phyloP scores from a whole-genome alignment of 2,888 invertebrate genomes.

The Cephalotes varians region DNA sequence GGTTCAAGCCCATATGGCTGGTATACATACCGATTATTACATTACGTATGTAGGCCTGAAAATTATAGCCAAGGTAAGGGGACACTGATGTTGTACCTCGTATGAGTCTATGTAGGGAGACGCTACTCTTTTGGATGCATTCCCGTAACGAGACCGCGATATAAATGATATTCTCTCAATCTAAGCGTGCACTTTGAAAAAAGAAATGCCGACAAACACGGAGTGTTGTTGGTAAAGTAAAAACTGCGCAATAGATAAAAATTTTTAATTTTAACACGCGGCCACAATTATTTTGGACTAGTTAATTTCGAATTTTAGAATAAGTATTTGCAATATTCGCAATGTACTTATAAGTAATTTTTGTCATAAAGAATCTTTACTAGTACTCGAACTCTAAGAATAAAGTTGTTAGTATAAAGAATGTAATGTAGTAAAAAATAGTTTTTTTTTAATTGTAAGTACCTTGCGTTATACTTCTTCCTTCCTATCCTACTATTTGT shows the following conservation, averaged over 20 bases:
- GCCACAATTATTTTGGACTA: not conserved
- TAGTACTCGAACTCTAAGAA: too few relatives aligned
- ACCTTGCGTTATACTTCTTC: too few relatives aligned
- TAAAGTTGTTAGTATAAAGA: too few relatives aligned
- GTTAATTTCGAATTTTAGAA: too few relatives aligned
- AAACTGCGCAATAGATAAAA: not conserved
- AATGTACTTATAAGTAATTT: not conserved
- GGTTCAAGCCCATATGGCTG: slow-evolving; percentile 83
- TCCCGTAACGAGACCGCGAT: not conserved
- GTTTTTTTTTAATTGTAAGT: too few relatives aligned
- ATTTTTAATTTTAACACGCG: not conserved
- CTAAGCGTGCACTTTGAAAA: not conserved
- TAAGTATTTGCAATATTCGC: too few relatives aligned
- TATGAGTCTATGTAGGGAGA: slow-evolving; percentile 4
- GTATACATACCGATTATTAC: slow-evolving; percentile 85
- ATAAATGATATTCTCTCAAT: not conserved
- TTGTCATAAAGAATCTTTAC: not conserved
- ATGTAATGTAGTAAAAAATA: too few relatives aligned
- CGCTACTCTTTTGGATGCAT: not conserved
- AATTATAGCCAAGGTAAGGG: slow-evolving; percentile 80
- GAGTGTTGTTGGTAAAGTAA: not conserved
- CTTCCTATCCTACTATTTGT: too few relatives aligned
- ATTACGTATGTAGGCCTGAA: slow-evolving; percentile 84
- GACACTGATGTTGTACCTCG: slow-evolving; percentile 39
- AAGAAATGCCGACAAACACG: not conserved